Percentiles rank a stretch among this genome's conserved stretches.
Evolutionary conservation across 1,140 invertebrate species (phyloP).

Genomic region (Papilio glaucus): DNA sequence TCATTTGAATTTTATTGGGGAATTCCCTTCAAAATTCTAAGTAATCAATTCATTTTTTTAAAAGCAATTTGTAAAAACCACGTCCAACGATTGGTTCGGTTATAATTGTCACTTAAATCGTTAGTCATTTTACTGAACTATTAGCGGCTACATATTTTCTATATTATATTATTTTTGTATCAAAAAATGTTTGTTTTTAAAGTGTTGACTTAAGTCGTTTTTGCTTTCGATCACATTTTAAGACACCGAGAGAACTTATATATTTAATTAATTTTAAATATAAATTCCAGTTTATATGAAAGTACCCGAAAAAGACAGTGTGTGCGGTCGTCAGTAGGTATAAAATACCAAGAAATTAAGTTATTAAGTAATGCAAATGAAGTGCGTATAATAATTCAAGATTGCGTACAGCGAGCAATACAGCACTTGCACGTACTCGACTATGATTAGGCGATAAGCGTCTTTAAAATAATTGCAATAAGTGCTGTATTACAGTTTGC

Average conservation of each 20-base stretch:
- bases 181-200: no score
- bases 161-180: no score
- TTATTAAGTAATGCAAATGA: constrained; percentile 73
- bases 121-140: no score
- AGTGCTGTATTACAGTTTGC: constrained; percentile 6
- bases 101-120: neutral
- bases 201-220: no score
- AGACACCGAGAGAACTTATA: no score
- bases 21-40: neutral
- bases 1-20: constrained; percentile 3
- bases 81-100: neutral
- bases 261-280: no score
- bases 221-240: no score
- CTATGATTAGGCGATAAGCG: constrained; percentile 25
- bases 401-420: constrained; percentile 31
- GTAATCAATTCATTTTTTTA: neutral
- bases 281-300: constrained; percentile 42
- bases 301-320: constrained; percentile 25
- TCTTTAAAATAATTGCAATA: constrained; percentile 32
- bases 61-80: neutral
- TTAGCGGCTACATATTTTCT: no score
- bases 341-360: constrained; percentile 66
- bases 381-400: constrained; percentile 61
- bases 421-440: constrained; percentile 26
- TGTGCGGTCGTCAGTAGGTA: constrained; percentile 53